These are phyloP conservation scores for Venustaconcha ellipsiformis DNA, from an alignment of 1,140 invertebrate genomes.

Conservation along the genomic window DNA sequence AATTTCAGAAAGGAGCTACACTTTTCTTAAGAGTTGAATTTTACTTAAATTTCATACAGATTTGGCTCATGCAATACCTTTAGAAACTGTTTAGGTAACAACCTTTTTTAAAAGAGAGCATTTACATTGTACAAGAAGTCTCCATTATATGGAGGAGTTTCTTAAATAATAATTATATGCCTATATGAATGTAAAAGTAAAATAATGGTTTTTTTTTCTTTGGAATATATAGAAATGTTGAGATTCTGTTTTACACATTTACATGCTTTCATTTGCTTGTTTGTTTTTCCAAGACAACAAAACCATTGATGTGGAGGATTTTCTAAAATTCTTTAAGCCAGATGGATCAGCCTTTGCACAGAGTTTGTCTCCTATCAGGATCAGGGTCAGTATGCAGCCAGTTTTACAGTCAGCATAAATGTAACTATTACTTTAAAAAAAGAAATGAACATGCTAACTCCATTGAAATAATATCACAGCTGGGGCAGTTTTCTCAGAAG, in stretches of 20 bases:
- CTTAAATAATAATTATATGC: background rate
- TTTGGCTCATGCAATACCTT: no score
- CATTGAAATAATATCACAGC: no score
- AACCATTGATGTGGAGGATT: conserved; percentile 41
- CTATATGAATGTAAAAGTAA: background rate
- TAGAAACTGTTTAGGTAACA: background rate
- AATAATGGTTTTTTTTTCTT: background rate
- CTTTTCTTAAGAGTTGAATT: no score
- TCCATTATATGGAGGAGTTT: background rate
- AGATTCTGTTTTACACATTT: background rate
- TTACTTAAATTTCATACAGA: no score
- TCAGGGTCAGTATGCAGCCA: conserved; percentile 31
- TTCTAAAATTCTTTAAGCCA: conserved; percentile 43
- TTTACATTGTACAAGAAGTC: background rate
- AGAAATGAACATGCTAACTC: no score
- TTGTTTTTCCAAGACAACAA: conserved; percentile 13
- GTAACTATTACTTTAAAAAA: no score
- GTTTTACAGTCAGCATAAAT: conserved; percentile 15
- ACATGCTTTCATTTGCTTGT: background rate
- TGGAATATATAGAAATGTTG: background rate
- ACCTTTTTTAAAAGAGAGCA: background rate
- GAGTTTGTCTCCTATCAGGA: conserved; percentile 43
- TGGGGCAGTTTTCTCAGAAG: no score
- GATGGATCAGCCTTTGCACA: conserved; percentile 37
- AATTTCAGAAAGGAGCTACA: no score